Evolutionary conservation across 1,140 invertebrate species (phyloP), one percentile per base, ranked within the genome.

Genomic region (Drosophila rhopaloa): DNA sequence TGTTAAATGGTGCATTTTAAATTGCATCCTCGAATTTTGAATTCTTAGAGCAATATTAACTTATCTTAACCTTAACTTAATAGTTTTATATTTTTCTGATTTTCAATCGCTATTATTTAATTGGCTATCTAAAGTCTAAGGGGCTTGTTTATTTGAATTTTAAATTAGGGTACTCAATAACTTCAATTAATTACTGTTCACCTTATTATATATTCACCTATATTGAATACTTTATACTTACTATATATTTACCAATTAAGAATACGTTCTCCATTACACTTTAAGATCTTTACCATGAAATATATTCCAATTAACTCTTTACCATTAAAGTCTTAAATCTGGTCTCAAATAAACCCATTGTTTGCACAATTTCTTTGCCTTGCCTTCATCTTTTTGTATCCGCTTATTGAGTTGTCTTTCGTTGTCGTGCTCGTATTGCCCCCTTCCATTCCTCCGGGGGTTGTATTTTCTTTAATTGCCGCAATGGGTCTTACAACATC

Each of bases 401-500:
- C 40, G 11, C 47, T 35, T 48, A 72, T 51, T 44, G 48, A 61
- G 54, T 41, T 65, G 13, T 38, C 37, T 32, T 50, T 38, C n/a
- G 29, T 46, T 66, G 50, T 71, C 66, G 53, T 11, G 57, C 57
- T 44, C 65, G 16, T 24, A 44, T 53, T 65, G 14, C 37, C 46
- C 37, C 10, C 13, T 24, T 5, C 24, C 37, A 29, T 24, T 38
- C 40, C 55, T 63, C 35, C 5, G 56, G 51, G 51, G 61, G 67
- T 61, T 55, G 67, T 70, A 70, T 70, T 70, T 68, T 55, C 62
- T 78, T 60, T 78, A 81, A 78, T 82, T 81, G 79, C 74, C 79
- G 74, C 74, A 67, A 37, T 78, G 79, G 50, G 79, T 47, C 66
- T 48, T 55, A 63, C 66, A 37, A 47, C 74, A 81, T 60, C 65